Evolutionary conservation across 2,113 vertebrate species (phyloP).

Genomic region (Cyanoliseus patagonus): DNA sequence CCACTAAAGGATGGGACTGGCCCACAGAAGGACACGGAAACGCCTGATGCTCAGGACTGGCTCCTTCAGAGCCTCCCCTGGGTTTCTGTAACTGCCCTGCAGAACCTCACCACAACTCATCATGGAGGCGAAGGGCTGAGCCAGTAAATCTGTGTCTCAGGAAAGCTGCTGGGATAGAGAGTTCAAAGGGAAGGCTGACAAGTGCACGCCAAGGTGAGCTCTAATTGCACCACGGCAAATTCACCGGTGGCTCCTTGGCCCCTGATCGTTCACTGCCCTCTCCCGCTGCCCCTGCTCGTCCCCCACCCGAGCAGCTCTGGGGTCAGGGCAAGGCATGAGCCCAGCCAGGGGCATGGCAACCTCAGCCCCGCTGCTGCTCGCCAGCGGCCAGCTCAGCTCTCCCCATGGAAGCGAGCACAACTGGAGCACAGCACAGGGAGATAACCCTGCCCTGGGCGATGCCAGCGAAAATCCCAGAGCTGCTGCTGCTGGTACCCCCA

Average conservation of each 20-base stretch:
- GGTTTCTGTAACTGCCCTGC: neutral
- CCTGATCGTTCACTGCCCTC: neutral
- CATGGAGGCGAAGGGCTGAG: neutral
- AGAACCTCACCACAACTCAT: neutral
- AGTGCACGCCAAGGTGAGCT: neutral
- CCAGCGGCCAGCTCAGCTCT: fast-evolving
- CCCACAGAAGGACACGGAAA: neutral
- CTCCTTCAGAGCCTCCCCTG: neutral
- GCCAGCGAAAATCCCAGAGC: fast-evolving
- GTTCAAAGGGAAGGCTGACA: conserved; percentile 23
- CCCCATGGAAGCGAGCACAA: fast-evolving
- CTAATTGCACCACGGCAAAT: neutral
- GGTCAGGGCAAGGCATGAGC: fast-evolving
- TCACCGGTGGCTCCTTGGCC: neutral
- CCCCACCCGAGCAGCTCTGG: fast-evolving
- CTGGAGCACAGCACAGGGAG: fast-evolving
- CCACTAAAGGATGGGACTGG: neutral
- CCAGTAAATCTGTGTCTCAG: neutral
- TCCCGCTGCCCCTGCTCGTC: fast-evolving
- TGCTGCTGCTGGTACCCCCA: neutral
- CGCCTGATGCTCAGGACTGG: neutral
- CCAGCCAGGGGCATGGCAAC: neutral
- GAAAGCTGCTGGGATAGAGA: neutral
- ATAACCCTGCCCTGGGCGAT: fast-evolving
- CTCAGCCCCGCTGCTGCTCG: fast-evolving